A percentile compares a stretch with the other conserved stretches of the same genome.
These are phyloP conservation scores for Lysandra coridon DNA, from an alignment of 2,888 invertebrate genomes.

Conservation along the genomic window DNA sequence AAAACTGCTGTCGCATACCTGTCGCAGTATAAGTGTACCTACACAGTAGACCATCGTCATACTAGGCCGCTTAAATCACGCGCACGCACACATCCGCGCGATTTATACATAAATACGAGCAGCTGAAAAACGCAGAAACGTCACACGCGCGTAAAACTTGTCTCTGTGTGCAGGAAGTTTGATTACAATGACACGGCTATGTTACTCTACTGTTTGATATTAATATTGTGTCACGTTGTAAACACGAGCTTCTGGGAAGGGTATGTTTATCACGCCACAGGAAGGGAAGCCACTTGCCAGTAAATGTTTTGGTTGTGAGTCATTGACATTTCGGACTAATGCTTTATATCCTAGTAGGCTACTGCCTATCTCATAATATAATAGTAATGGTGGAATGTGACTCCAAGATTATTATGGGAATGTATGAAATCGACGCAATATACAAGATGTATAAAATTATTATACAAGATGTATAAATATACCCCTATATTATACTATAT, in stretches of 20 bases:
- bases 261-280: slow-evolving; percentile 60
- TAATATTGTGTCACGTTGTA: slow-evolving; percentile 29
- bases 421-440: too few relatives aligned
- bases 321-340: slow-evolving; percentile 1
- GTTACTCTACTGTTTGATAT: neutral
- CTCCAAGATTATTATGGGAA: neutral
- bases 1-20: slow-evolving; percentile 47
- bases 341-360: neutral
- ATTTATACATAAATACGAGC: neutral
- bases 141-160: neutral
- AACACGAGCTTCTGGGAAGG: slow-evolving; percentile 40
- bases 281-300: slow-evolving; percentile 48
- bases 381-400: neutral
- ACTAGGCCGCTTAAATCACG: neutral
- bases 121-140: neutral
- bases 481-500: too few relatives aligned
- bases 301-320: slow-evolving; percentile 31
- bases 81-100: neutral
- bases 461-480: too few relatives aligned
- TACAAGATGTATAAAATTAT: too few relatives aligned
- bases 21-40: neutral
- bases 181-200: neutral
- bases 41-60: neutral
- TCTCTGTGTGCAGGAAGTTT: neutral
- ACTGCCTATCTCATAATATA: too few relatives aligned